Base-by-base conservation (phyloP, 1,140 invertebrate genomes). In the Zaprionus gabonicus region DNA sequence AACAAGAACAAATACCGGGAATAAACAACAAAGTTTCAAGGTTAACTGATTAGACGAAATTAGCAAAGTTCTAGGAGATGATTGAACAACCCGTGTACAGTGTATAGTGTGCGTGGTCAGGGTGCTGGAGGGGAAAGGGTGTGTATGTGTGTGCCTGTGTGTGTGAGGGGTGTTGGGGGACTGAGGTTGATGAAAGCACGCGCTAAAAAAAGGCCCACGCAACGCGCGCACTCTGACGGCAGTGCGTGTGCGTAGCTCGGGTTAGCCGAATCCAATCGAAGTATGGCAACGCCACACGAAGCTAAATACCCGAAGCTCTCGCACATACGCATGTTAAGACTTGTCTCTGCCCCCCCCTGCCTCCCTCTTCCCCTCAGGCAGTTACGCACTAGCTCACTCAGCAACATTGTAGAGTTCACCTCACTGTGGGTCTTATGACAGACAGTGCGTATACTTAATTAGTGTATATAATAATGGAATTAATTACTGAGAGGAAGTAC, bases 1-100 rank as follows among this genome's bases (percentile, higher is more conserved):
- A 81, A 81, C 71, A 77, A 86, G 63, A 81, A 85, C 73, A 81
- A 87, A 81, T 79, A 81, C 62, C 17, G 49, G 78, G 73, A 67
- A 84, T 73, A 71, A 77, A 71, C 58, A 80, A 78, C 55, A 90
- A 81, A 77, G 80, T 82, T 88, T 90, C 85, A 90, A 90, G 85
- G 85, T 90, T 82, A 90, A 84, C 85, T 90, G 85, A 90, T 90
- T 90, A 90, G 86, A 90, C 73, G 79, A 91, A 90, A 90, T 90
- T 90, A 90, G 85, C 85, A 81, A 88, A 82, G 86, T 90, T 90
- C 82, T 91, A 84, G 65, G 72, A 82, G 83, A 80, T 83, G 85
- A 81, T 90, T 78, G 83, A 75, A 62, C 67, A 64, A 44, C 25
- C 63, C 38, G 31, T 34, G 31, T 2, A 10, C 31, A 34, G 31